Evolutionary conservation across 2,797 vertebrate genomes (phyloP).

Genomic region (Coilia nasus): DNA sequence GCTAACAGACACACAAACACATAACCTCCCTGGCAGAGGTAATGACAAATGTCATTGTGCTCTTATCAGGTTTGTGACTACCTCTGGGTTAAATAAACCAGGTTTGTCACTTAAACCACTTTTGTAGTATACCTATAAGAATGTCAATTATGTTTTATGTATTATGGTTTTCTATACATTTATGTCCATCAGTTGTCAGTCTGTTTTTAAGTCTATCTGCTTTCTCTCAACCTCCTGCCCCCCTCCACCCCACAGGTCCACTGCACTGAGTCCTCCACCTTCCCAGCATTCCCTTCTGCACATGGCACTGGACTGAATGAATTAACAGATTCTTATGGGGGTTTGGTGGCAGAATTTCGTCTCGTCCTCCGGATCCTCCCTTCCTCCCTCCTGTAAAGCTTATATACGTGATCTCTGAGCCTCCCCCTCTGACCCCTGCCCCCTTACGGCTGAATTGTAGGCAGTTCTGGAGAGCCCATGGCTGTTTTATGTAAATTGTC

Average conservation of each 20-base stretch:
- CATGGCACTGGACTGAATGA: slow-evolving; percentile 70
- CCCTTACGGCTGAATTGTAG: slow-evolving; percentile 56
- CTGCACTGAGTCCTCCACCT: slow-evolving; percentile 76
- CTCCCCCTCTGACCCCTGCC: slow-evolving; percentile 45
- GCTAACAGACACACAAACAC: too few species aligned
- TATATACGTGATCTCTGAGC: slow-evolving; percentile 26
- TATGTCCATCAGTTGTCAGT: too few species aligned
- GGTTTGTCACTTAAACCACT: too few species aligned
- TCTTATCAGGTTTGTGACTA: too few species aligned
- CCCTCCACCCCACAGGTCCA: slow-evolving; percentile 60
- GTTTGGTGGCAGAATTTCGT: slow-evolving; percentile 63
- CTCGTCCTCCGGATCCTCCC: neutral
- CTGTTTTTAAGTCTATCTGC: neutral
- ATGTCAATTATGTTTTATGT: too few species aligned
- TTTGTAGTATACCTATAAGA: too few species aligned
- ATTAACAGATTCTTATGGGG: slow-evolving; percentile 57
- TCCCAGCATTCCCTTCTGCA: slow-evolving; percentile 80
- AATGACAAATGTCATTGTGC: too few species aligned
- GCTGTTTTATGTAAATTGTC: slow-evolving; percentile 68
- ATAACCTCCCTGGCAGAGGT: too few species aligned
- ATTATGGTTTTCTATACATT: too few species aligned
- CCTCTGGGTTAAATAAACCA: too few species aligned
- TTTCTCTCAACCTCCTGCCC: neutral
- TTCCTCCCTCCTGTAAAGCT: slow-evolving; percentile 33
- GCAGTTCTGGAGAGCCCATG: slow-evolving; percentile 63